These are phyloP conservation scores for Halictus ligatus DNA, from an alignment of 2,888 invertebrate species.

Conservation along the genomic window DNA sequence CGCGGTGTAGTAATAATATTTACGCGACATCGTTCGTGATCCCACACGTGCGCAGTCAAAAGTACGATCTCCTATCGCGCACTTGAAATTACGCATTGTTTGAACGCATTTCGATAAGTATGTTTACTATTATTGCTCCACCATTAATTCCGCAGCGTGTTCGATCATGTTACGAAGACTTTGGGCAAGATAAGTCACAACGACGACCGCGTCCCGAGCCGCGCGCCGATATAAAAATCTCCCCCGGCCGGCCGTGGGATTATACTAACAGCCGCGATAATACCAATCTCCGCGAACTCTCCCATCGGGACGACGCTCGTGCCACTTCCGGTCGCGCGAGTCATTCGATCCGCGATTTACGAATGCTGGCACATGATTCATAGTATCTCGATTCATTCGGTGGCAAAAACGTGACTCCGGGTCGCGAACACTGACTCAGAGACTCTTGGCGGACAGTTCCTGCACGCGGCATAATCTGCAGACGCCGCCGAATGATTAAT, in stretches of 20 bases:
- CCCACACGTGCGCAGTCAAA: background rate
- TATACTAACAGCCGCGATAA: background rate
- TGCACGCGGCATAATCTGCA: background rate
- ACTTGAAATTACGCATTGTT: background rate
- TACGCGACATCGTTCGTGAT: background rate
- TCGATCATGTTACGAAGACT: background rate
- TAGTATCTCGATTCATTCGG: background rate
- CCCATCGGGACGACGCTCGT: background rate
- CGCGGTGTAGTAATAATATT: background rate
- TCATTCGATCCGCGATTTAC: background rate
- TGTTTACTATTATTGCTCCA: background rate
- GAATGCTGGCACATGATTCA: background rate
- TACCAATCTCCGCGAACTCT: background rate
- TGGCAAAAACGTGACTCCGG: slow-evolving; percentile 5
- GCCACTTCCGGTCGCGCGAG: slow-evolving; percentile 9
- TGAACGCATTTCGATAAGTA: background rate
- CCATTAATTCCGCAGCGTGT: background rate
- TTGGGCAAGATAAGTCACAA: background rate
- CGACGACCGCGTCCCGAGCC: background rate
- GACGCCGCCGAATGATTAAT: background rate
- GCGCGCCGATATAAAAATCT: background rate
- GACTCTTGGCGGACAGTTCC: background rate
- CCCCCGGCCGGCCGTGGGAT: background rate
- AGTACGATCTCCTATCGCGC: background rate
- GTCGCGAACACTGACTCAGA: background rate